Evolutionary conservation across 2,888 invertebrate genomes (phyloP), one percentile per base, ranked within the genome.

Genomic region (Diaperis boleti): DNA sequence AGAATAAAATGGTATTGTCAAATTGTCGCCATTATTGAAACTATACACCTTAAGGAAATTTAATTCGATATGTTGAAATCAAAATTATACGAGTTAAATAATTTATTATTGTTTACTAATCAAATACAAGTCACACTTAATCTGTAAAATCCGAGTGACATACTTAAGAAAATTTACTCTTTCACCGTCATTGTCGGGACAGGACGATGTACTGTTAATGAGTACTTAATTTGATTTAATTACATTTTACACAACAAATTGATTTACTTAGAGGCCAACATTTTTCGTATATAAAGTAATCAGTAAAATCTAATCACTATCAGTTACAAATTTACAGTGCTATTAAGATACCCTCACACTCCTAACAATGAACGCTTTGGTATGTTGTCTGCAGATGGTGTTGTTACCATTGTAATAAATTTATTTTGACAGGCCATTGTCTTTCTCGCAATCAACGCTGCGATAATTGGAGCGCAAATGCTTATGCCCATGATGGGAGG

Each of bases 31-130:
- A n/a, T n/a, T n/a, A n/a, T n/a, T n/a, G 2, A 13, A 8, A 35
- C 10, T n/a, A 10, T n/a, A 29, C 47, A 47, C 47, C 47, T 47
- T 6, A 31, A 44, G 14, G 13, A 26, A 8, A 26, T 22, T 14
- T 26, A 44, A 44, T 44, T 13, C 22, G 18, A 26, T 11, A 22
- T 47, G 47, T 47, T 17, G 47, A 47, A 47, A 47, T 31, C 31
- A 15, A 47, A 47, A 29, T 47, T 47, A 47, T 29, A 47, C 47
- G 31, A 15, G 14, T 47, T 47, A 47, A 29, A 10, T 47, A 47
- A 47, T 47, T 47, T 47, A 47, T 31, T 29, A 47, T 47, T 47
- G 47, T 47, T 47, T 31, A 31, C 31, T 26, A 22, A 29, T 20
- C 14, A 3, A 44, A 47, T 20, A 14, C 7, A 47, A 31, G 29